Conservation (phyloP, 1,140 invertebrate genomes). For the Halesus radiatus region DNA sequence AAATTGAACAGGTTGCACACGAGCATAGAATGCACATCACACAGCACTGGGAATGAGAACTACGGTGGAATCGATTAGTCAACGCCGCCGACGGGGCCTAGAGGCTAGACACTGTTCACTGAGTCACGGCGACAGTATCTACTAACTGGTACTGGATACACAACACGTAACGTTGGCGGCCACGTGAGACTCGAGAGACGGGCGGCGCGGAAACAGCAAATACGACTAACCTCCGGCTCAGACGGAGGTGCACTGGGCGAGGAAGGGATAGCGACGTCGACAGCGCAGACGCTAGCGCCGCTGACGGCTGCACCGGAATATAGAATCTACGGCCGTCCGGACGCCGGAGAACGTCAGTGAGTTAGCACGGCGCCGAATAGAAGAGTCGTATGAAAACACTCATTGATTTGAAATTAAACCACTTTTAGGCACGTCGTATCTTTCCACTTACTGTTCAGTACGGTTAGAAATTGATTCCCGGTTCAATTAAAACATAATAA, state of each 20-base stretch:
- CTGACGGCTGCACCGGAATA: constrained; percentile 29
- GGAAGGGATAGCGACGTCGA: constrained; percentile 27
- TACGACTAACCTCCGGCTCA: constrained; percentile 22
- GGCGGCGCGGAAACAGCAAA: neutral
- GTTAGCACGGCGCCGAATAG: neutral
- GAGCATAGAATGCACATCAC: constrained; percentile 30
- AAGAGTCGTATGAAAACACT: neutral
- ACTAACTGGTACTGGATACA: constrained; percentile 11
- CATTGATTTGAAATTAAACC: no score
- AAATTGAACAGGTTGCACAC: constrained; percentile 18
- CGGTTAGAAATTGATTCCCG: no score
- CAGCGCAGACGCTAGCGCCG: neutral
- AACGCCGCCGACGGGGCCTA: neutral
- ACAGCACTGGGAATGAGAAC: neutral
- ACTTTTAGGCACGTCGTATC: no score
- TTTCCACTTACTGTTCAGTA: no score
- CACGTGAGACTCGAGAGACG: constrained; percentile 33
- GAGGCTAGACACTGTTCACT: constrained; percentile 18
- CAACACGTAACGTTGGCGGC: constrained; percentile 39
- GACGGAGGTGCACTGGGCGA: constrained; percentile 35
- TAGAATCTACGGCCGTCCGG: neutral
- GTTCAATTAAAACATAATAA: no score
- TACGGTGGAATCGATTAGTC: constrained; percentile 31
- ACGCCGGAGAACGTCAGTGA: neutral
- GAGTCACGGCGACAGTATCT: constrained; percentile 26